phyloP scores from a whole-genome alignment of 2,113 vertebrate genomes.

The Dasyornis broadbenti region DNA sequence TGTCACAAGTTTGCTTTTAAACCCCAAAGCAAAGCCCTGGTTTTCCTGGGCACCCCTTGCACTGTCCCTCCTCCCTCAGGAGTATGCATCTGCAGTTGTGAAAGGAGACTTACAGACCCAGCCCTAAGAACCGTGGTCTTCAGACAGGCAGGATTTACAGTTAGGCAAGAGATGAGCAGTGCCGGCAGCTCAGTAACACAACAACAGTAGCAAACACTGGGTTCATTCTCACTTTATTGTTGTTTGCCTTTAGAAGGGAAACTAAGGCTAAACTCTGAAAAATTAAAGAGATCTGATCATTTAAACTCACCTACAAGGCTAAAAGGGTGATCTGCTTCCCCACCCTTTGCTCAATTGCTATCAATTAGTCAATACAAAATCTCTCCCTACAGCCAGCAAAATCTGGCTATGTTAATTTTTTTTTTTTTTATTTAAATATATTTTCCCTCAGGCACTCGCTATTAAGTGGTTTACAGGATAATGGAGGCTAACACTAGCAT shows the following conservation, averaged over 20 bases:
- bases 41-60: neutral
- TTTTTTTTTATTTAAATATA: neutral
- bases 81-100: accelerated
- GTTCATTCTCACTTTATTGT: neutral
- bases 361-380: neutral
- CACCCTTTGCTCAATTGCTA: neutral
- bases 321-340: neutral
- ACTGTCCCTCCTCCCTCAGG: neutral
- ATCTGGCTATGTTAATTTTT: neutral
- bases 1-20: neutral
- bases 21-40: neutral
- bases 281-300: neutral
- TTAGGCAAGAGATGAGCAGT: accelerated
- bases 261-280: neutral
- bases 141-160: neutral
- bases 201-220: neutral
- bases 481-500: neutral
- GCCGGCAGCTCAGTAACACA: neutral
- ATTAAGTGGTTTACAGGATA: neutral
- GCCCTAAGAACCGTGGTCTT: neutral
- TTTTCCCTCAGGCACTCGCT: too few species aligned
- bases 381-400: neutral
- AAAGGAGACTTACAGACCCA: neutral
- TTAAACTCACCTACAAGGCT: neutral
- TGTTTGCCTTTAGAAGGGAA: neutral